phyloP scores from a whole-genome alignment of 2,888 invertebrate species.

The Gastracanthus pulcherrimus region DNA sequence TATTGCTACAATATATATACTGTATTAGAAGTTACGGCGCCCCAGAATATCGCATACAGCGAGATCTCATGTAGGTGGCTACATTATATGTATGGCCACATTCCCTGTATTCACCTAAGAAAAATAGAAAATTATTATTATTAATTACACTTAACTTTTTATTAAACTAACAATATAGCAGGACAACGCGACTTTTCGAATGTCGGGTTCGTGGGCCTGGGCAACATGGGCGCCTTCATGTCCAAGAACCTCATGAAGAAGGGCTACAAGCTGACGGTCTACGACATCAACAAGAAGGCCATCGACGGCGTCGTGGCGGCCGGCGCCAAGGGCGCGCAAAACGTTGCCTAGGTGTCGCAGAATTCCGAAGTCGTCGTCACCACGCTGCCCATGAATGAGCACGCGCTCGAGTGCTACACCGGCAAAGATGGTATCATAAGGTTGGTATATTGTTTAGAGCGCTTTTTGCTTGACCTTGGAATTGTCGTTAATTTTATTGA shows the following conservation, averaged over 20 bases:
- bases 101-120: too few species aligned
- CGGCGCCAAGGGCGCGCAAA: slow-evolving; percentile 86
- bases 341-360: slow-evolving; percentile 88
- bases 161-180: too few species aligned
- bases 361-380: slow-evolving; percentile 90
- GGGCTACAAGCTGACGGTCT: slow-evolving; percentile 90
- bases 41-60: too few species aligned
- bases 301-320: slow-evolving; percentile 80
- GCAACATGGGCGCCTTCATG: slow-evolving; percentile 99
- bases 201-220: slow-evolving; percentile 96
- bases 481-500: too few species aligned
- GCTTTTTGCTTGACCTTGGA: too few species aligned
- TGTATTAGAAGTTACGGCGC: too few species aligned
- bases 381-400: slow-evolving; percentile 95
- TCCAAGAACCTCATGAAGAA: slow-evolving; percentile 93
- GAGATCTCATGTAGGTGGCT: too few species aligned
- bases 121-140: too few species aligned
- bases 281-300: slow-evolving; percentile 87
- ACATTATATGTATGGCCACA: too few species aligned
- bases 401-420: slow-evolving; percentile 89
- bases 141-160: too few species aligned
- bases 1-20: too few species aligned
- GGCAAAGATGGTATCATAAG: slow-evolving; percentile 81
- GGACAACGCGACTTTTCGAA: slow-evolving; percentile 72
- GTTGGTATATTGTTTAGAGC: too few species aligned